A percentile compares a stretch with the other conserved stretches of the same genome.
Conservation (phyloP, 1,140 invertebrate species). For the Samia ricini region DNA sequence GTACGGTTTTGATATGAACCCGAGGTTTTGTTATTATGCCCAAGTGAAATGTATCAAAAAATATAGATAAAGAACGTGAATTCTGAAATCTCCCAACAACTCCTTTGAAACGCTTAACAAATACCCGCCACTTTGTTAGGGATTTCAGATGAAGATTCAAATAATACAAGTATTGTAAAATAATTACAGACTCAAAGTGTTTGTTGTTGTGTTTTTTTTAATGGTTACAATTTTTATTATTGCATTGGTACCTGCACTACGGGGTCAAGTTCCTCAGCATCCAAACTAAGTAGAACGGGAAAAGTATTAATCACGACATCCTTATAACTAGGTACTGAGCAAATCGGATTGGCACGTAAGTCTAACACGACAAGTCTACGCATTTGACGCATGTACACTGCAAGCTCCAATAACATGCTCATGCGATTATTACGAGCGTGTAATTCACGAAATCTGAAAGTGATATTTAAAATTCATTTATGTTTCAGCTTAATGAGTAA, state of each 20-base stretch:
- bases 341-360: slow-evolving; percentile 59
- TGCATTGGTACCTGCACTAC: slow-evolving; percentile 40
- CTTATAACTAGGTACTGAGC: slow-evolving; percentile 46
- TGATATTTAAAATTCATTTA: background rate
- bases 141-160: too few relatives aligned
- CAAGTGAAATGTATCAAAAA: too few relatives aligned
- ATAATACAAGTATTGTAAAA: too few relatives aligned
- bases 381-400: slow-evolving; percentile 57
- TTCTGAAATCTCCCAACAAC: too few relatives aligned
- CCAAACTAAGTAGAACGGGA: slow-evolving; percentile 44
- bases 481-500: background rate
- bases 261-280: slow-evolving; percentile 50
- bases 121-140: too few relatives aligned
- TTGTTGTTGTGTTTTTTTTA: background rate
- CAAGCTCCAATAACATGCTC: slow-evolving; percentile 48
- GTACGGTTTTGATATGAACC: too few relatives aligned
- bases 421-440: slow-evolving; percentile 57
- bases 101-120: too few relatives aligned
- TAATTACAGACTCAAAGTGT: too few relatives aligned
- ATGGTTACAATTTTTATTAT: background rate
- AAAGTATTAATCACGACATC: slow-evolving; percentile 57
- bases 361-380: slow-evolving; percentile 49
- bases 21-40: too few relatives aligned
- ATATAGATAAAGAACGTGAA: too few relatives aligned
- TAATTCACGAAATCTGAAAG: slow-evolving; percentile 52